Conservation (phyloP, 2,113 vertebrate species). For the Prochilodus magdalenae region DNA sequence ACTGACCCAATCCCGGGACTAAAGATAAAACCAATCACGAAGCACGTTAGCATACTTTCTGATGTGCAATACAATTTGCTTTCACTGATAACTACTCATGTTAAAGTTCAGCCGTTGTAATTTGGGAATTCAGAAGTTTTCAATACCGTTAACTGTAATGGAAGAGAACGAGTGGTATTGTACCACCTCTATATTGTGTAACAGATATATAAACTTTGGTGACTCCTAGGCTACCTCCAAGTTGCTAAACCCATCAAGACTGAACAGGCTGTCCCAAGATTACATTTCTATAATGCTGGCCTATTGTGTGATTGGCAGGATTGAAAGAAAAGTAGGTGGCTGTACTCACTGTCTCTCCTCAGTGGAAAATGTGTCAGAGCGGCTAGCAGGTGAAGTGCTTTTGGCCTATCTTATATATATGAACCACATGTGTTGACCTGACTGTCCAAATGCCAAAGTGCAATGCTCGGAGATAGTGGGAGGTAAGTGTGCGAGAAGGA, state of each 20-base stretch:
- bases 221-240: not conserved
- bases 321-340: conserved; percentile 26
- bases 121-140: no score
- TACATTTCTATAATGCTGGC: not conserved
- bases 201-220: not conserved
- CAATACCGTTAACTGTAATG: no score
- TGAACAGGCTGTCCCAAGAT: not conserved
- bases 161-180: no score
- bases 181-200: not conserved
- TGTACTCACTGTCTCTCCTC: conserved; percentile 74
- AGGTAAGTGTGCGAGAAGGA: conserved; percentile 37
- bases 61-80: no score
- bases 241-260: not conserved
- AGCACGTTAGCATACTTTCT: no score
- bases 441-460: conserved; percentile 75
- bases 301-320: not conserved
- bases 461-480: conserved; percentile 73
- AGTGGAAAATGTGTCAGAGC: conserved; percentile 56
- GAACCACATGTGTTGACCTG: conserved; percentile 70
- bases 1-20: no score
- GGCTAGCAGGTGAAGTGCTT: conserved; percentile 47
- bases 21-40: no score
- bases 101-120: no score
- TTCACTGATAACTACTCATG: no score
- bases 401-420: conserved; percentile 68